phyloP scores from a whole-genome alignment of 2,113 vertebrate species.

The Salvelinus fontinalis region DNA sequence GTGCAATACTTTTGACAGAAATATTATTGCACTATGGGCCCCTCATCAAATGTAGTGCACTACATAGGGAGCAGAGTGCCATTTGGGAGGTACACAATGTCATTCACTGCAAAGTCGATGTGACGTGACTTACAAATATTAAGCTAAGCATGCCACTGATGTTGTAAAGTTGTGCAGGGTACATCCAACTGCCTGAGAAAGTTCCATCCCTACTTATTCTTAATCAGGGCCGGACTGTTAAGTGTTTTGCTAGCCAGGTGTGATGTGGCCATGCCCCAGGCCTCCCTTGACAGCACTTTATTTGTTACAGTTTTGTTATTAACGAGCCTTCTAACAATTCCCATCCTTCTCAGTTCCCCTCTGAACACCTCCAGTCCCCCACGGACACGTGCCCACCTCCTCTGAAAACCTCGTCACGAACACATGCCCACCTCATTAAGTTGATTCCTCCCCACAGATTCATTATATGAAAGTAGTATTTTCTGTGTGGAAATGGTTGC shows the following conservation, averaged over 20 bases:
- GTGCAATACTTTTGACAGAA: no score
- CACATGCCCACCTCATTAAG: constrained; percentile 66
- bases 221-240: neutral
- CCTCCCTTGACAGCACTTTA: constrained; percentile 49
- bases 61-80: no score
- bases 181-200: neutral
- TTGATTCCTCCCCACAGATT: constrained; percentile 62
- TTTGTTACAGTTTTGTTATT: constrained; percentile 64
- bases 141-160: no score
- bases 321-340: constrained; percentile 48
- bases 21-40: no score
- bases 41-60: no score
- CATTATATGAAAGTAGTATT: constrained; percentile 58
- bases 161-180: neutral
- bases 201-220: neutral
- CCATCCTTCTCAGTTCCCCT: constrained; percentile 39
- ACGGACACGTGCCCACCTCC: constrained; percentile 14
- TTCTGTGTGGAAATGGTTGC: constrained; percentile 59
- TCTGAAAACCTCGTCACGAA: constrained; percentile 9
- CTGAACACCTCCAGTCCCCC: neutral
- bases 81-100: no score
- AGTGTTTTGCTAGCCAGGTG: constrained; percentile 39
- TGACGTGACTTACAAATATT: no score
- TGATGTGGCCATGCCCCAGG: constrained; percentile 25
- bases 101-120: no score